These are phyloP conservation scores for Neotoma lepida DNA, from an alignment of 2,113 vertebrate genomes.

Conservation along the genomic window DNA sequence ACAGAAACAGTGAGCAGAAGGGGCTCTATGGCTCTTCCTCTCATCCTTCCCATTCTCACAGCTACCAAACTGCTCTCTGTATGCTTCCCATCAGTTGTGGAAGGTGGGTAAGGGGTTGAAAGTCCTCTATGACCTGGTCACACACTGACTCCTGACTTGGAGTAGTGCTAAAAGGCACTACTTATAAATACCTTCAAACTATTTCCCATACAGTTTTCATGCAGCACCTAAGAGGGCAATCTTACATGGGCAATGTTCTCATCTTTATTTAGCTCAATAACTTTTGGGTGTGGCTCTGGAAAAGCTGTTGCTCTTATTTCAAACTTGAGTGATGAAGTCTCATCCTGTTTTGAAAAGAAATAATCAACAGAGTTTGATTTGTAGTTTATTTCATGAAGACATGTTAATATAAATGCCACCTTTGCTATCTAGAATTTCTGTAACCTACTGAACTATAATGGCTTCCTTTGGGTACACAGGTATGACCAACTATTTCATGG, in stretches of 20 bases:
- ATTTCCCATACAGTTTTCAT: background rate
- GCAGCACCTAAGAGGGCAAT: background rate
- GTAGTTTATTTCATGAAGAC: slow-evolving; percentile 9
- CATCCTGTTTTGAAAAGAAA: slow-evolving; percentile 87
- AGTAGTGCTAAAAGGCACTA: background rate
- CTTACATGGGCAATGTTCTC: slow-evolving; percentile 86
- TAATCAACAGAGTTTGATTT: background rate
- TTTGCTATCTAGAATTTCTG: background rate
- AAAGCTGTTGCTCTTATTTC: slow-evolving; percentile 86
- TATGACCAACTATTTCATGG: background rate
- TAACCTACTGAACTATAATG: background rate
- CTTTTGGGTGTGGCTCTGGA: slow-evolving; percentile 84
- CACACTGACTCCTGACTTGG: background rate
- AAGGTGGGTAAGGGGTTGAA: background rate
- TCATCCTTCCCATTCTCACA: background rate
- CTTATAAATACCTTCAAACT: background rate
- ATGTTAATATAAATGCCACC: background rate
- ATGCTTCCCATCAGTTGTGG: background rate
- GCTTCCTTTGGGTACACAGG: background rate
- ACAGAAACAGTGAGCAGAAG: background rate
- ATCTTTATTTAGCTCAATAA: slow-evolving; percentile 85
- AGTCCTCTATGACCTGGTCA: background rate
- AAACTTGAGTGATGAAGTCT: slow-evolving; percentile 87
- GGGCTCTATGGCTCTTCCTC: background rate
- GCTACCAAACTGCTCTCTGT: too few species aligned